A percentile compares a stretch with the other conserved stretches of the same genome.
Evolutionary conservation across 2,113 vertebrate genomes (phyloP).

Genomic region (Camelus dromedarius): DNA sequence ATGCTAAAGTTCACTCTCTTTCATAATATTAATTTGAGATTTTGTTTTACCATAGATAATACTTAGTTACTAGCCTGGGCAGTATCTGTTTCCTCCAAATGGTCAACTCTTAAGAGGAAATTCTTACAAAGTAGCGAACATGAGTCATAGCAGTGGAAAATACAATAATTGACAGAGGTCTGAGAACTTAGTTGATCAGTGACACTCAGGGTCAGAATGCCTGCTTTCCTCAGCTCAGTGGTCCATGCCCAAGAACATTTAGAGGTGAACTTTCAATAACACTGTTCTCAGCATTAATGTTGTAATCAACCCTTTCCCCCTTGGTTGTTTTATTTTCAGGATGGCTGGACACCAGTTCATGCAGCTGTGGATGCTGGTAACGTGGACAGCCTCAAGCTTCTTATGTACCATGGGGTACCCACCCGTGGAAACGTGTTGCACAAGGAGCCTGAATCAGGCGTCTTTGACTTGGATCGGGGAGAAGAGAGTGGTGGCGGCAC

Average conservation of each 20-base stretch:
- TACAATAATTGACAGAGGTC: neutral
- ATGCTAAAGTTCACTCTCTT: neutral
- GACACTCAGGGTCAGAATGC: neutral
- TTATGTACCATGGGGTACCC: slow-evolving; percentile 88
- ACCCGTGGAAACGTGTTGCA: slow-evolving; percentile 66
- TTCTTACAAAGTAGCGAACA: neutral
- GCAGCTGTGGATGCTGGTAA: slow-evolving; percentile 93
- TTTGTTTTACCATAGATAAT: neutral
- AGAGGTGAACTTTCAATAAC: slow-evolving; percentile 21
- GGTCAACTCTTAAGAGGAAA: neutral
- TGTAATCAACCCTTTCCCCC: neutral
- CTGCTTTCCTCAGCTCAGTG: slow-evolving; percentile 3
- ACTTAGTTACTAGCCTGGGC: neutral
- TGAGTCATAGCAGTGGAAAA: neutral
- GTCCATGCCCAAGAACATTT: slow-evolving; percentile 1
- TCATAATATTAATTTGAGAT: neutral
- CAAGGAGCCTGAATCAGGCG: slow-evolving; percentile 66
- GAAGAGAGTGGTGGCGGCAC: slow-evolving; percentile 74
- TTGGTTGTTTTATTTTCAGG: slow-evolving; percentile 86
- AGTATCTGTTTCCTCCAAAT: neutral
- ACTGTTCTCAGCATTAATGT: neutral
- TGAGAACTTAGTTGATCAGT: neutral
- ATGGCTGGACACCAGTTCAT: slow-evolving; percentile 94
- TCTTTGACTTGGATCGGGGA: slow-evolving; percentile 76
- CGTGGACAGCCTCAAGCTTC: slow-evolving; percentile 92